Base-by-base conservation (phyloP, 2,888 invertebrate genomes). In the Cephus rjabovi region DNA sequence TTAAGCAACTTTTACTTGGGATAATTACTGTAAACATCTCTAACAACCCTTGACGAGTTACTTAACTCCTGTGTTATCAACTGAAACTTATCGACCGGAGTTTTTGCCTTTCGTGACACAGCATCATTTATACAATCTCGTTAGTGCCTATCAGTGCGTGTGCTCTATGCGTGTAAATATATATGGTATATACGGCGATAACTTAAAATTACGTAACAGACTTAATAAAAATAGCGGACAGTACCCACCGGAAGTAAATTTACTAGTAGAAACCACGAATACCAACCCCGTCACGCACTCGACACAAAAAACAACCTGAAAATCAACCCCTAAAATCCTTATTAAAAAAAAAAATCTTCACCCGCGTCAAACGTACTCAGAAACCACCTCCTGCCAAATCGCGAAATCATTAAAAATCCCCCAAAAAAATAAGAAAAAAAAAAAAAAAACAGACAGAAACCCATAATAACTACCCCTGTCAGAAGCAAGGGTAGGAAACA, bases 91-190 rank as follows among this genome's bases (percentile, higher is more conserved):
- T 78, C 73, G 78, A 78, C 75, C 78, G 9, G 69, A 70, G 33
- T 35, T 75, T 75, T 70, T 76, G 73, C 33, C 70, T 34, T 34
- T 75, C 78, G 78, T 78, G 77, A 77, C 78, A 76, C 75, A 75
- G 73, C 76, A 75, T 78, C 78, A 69, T 78, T 78, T 78, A 73
- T 78, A 78, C 73, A 73, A 76, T 78, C 78, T 78, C 78, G 68
- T 78, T 78, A 76, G 76, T 37, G 56, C 70, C 70, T 9, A 56
- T 56, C 56, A 23, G 56, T 23, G 56, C 56, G 56, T 23, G 56
- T 2, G 56, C 23, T 6, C 6, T 40, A 23, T 56, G 56, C 78
- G 12, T 71, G 1, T 71, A 71, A 11, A 31, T 12, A 71, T n/a
- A 70, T 31, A 31, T n/a, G 33, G 15, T 69, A 69, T 11, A 23